Evolutionary conservation across 53 echinoderm and acorn worm species (phyloP).

Genomic region (Astropecten irregularis): DNA sequence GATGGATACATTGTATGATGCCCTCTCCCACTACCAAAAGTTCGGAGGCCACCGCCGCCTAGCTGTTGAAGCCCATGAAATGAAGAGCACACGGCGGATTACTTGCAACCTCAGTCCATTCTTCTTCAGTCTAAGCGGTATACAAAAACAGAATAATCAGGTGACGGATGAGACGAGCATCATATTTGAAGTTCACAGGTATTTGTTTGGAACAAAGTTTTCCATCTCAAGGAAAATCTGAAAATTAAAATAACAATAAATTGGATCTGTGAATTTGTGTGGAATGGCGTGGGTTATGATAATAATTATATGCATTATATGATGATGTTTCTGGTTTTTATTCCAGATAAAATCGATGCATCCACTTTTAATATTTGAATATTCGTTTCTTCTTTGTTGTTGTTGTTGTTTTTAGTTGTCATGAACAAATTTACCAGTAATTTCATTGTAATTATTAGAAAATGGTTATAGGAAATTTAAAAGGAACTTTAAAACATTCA

Average conservation of each 20-base stretch:
- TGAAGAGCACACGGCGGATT: not conserved
- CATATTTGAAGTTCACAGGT: too few species aligned
- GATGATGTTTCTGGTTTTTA: not conserved
- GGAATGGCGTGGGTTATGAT: not conserved
- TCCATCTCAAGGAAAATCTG: conserved; percentile 14
- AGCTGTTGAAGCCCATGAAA: too few species aligned
- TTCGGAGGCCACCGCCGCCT: too few species aligned
- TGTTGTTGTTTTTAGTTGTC: too few species aligned
- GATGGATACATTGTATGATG: too few species aligned
- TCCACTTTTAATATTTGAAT: too few species aligned
- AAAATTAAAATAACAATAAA: not conserved
- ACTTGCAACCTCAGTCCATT: not conserved
- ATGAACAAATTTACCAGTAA: too few species aligned
- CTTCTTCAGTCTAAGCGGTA: not conserved
- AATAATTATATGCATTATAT: not conserved
- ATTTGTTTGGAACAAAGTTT: conserved; percentile 6
- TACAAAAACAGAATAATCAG: not conserved
- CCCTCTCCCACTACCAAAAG: not conserved
- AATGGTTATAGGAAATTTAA: too few species aligned
- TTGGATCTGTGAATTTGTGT: not conserved
- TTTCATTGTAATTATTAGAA: too few species aligned
- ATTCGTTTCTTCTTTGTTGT: too few species aligned
- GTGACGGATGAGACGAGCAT: not conserved
- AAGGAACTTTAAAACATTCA: too few species aligned
- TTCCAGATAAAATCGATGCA: too few species aligned